A percentile compares a stretch with the other conserved stretches of the same genome.
phyloP scores from a whole-genome alignment of 2,888 invertebrate species.

The Ceriagrion tenellum region DNA sequence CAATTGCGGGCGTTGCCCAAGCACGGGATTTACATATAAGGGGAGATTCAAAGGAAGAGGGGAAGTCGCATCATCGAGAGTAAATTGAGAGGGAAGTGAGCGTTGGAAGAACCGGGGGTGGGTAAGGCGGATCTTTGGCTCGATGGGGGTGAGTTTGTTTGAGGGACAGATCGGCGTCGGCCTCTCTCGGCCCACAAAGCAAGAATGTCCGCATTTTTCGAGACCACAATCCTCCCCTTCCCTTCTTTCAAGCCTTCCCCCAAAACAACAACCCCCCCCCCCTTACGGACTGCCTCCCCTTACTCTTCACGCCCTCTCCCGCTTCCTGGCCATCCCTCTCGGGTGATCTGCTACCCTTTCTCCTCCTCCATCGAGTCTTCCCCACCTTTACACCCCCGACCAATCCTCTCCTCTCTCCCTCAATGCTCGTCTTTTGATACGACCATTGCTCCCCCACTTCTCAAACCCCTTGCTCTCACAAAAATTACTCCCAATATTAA shows the following conservation, averaged over 20 bases:
- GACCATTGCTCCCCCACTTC: not conserved
- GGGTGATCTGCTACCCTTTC: not conserved
- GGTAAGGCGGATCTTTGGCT: too few relatives aligned
- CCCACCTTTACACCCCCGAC: not conserved
- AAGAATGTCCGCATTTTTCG: conserved; percentile 65
- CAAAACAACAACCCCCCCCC: not conserved
- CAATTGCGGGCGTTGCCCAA: not conserved
- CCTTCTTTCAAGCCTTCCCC: not conserved
- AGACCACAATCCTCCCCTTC: conserved; percentile 48
- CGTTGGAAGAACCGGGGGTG: not conserved
- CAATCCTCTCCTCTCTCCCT: not conserved
- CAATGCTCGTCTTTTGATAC: not conserved
- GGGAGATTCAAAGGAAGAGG: not conserved
- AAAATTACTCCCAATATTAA: not conserved
- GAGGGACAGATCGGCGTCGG: conserved; percentile 50
- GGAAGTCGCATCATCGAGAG: not conserved
- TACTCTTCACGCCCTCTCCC: not conserved
- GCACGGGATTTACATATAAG: not conserved
- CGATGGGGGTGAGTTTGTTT: conserved; percentile 19
- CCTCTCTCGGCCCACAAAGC: conserved; percentile 49
- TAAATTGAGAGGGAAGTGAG: not conserved
- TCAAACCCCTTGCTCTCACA: not conserved
- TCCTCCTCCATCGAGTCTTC: not conserved
- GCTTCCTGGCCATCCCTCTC: not conserved
- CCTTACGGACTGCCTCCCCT: not conserved